Conservation (phyloP, 2,113 vertebrate species). For the Numenius arquata region DNA sequence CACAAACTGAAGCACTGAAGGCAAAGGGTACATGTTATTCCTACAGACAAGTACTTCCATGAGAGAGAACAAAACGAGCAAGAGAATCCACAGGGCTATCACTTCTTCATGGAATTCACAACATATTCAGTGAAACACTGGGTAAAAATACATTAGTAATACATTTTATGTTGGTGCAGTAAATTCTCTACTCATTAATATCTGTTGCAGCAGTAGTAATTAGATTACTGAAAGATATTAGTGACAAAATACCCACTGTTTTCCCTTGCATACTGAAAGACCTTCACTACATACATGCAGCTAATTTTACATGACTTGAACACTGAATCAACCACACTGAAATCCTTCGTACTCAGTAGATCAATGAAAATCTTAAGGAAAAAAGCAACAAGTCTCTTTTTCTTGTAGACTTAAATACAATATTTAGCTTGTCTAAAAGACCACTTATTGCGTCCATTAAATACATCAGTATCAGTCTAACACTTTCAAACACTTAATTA, state of each 20-base stretch:
- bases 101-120: not conserved
- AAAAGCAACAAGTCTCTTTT: not conserved
- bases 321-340: not conserved
- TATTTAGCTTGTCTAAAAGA: not conserved
- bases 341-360: not conserved
- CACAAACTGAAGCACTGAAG: slow-evolving; percentile 95
- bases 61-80: not conserved
- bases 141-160: not conserved
- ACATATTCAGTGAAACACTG: not conserved
- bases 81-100: not conserved
- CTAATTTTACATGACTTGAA: not conserved
- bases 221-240: not conserved
- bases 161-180: not conserved
- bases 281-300: not conserved
- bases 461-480: not conserved
- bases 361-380: not conserved
- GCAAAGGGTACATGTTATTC: not conserved
- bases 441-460: not conserved
- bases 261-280: not conserved
- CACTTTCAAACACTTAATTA: not conserved
- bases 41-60: not conserved
- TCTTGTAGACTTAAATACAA: not conserved
- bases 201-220: not conserved
- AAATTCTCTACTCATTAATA: not conserved
- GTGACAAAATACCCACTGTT: not conserved